Evolutionary conservation across 30 jellyfish, hydroid and myxozoan genomes (phyloP), one percentile per base, ranked within the genome.

Genomic region (Hydractinia echinata): DNA sequence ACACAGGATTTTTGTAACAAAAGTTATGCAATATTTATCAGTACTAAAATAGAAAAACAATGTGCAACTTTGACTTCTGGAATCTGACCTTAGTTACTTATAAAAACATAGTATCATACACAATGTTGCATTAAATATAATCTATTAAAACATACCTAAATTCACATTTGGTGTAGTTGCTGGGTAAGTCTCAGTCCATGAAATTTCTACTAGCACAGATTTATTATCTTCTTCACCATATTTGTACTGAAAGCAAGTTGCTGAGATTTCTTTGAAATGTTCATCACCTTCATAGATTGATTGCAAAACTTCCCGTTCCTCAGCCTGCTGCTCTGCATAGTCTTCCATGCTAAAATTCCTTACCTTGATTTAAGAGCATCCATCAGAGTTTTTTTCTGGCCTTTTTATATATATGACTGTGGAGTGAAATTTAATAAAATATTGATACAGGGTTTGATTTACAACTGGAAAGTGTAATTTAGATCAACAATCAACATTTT

Each of bases 251-350:
- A 83, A 93, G 66, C 99, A 87, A 58, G 72, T 80, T 13, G 89
- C 70, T 44, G 79, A 61, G 67, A 87, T 76, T 61, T 87, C 88
- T 55, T 84, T 93, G 73, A 87, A 93, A 49, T 66, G 58, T 11
- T 61, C 86, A 81, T 93, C 99, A 6, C 99, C 99, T 83, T 93
- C 99, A 79, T 69, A 93, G 50, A 93, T 93, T 8, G 95, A 80
- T 7, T 67, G 51, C 64, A 93, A 58, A 53, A 93, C 99, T 76
- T 93, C 99, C 69, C 88, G 66, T 64, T 93, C 99, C 60, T 93
- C 99, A 8, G 77, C 90, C 67, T 93, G 96, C 39, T 82, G 60
- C 52, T 87, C 96, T 79, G 72, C 94, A 53, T 7, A 58, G 9
- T 61, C 84, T 52, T n/a, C 85, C 85, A 77, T 77, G 7, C 39